Percentiles rank a stretch among this genome's conserved stretches.
phyloP scores from a whole-genome alignment of 1,140 invertebrate species.

The Lanistes nyassanus region DNA sequence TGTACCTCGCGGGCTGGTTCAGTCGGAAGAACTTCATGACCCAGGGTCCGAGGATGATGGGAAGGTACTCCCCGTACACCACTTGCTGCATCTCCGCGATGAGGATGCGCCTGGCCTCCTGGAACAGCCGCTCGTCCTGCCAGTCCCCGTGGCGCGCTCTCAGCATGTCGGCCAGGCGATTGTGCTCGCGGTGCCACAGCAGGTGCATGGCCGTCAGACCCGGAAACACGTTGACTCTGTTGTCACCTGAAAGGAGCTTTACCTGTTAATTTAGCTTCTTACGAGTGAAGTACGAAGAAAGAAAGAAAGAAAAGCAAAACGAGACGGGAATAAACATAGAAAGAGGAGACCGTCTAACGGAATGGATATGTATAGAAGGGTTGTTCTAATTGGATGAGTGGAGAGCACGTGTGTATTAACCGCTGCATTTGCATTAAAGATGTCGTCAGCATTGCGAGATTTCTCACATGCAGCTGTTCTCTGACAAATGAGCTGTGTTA shows the following conservation, averaged over 20 bases:
- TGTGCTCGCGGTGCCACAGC: constrained; percentile 93
- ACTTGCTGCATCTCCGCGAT: constrained; percentile 95
- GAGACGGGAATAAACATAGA: neutral
- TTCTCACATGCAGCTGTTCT: no score
- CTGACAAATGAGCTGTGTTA: no score
- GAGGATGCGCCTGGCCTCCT: constrained; percentile 86
- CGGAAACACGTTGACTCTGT: constrained; percentile 84
- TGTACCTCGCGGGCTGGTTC: constrained; percentile 18
- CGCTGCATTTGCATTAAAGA: no score
- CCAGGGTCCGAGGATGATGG: constrained; percentile 77
- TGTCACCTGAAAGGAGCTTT: constrained; percentile 91
- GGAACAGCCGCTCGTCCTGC: constrained; percentile 90
- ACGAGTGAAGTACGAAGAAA: neutral
- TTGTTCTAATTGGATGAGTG: no score
- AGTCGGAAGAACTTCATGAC: constrained; percentile 10
- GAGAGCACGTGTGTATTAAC: no score
- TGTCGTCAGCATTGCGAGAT: no score
- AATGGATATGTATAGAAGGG: no score
- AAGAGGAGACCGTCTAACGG: neutral
- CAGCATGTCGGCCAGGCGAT: constrained; percentile 78
- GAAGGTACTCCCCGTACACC: constrained; percentile 90
- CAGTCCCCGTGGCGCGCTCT: constrained; percentile 85
- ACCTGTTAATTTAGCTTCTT: constrained; percentile 76
- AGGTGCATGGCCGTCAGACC: constrained; percentile 94
- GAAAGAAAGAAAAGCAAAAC: neutral